Evolutionary conservation across 37 sponge, comb jelly and placozoan genomes (phyloP).

Genomic region (Ianthella basta): DNA sequence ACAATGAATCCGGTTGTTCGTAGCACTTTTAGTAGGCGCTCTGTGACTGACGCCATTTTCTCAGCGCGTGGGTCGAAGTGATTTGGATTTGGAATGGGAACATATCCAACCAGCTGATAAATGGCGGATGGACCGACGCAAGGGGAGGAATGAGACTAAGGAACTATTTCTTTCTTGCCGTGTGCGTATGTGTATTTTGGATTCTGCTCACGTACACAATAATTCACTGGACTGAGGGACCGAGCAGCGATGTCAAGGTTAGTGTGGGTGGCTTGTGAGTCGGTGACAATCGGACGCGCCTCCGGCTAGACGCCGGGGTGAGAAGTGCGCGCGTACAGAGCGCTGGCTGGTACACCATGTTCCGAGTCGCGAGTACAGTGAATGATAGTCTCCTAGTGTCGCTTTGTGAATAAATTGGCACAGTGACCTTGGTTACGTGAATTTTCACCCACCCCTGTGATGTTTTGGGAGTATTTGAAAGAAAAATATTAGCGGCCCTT

Average conservation of each 20-base stretch:
- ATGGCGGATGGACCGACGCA: neutral
- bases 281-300: neutral
- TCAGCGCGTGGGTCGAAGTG: neutral
- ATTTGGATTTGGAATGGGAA: constrained; percentile 7
- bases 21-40: neutral
- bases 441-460: too few species aligned
- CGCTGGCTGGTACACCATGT: too few species aligned
- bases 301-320: neutral
- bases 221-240: constrained; percentile 11
- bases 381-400: too few species aligned
- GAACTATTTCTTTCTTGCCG: neutral
- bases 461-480: too few species aligned
- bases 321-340: too few species aligned
- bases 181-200: neutral
- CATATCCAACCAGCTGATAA: neutral
- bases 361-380: too few species aligned
- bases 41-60: neutral
- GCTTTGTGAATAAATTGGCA: too few species aligned
- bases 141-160: neutral
- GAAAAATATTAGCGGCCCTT: too few species aligned
- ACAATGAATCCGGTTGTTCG: neutral
- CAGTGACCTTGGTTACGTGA: too few species aligned
- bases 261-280: neutral
- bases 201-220: constrained; percentile 7
- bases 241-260: neutral